Evolutionary conservation across 2,113 vertebrate genomes (phyloP).

Genomic region (Chrysochloris asiatica): DNA sequence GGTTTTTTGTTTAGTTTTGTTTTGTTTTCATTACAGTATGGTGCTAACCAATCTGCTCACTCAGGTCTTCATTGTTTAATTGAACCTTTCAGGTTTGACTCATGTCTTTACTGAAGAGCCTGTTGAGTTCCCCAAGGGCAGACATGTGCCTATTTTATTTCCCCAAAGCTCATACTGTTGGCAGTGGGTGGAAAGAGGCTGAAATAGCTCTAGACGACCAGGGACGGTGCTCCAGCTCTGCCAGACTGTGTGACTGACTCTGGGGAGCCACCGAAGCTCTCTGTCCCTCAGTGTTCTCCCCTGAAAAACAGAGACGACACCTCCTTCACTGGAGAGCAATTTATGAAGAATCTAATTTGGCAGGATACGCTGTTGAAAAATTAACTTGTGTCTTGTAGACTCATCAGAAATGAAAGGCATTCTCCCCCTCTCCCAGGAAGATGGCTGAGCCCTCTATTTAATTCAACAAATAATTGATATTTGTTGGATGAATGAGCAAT

Average conservation of each 20-base stretch:
- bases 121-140: background rate
- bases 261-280: background rate
- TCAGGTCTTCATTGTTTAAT: background rate
- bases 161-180: background rate
- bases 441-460: background rate
- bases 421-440: background rate
- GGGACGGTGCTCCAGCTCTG: background rate
- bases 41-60: fast-evolving
- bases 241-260: background rate
- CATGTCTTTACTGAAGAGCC: background rate
- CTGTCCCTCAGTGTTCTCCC: background rate
- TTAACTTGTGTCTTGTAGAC: slow-evolving; percentile 1
- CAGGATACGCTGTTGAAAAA: background rate
- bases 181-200: background rate
- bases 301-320: background rate
- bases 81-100: background rate
- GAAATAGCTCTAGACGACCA: background rate
- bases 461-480: background rate
- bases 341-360: background rate
- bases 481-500: background rate
- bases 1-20: background rate
- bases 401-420: background rate
- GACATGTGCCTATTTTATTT: background rate
- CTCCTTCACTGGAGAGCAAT: background rate
- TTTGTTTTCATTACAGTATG: background rate